Evolutionary conservation across 2,113 vertebrate species (phyloP).

Genomic region (Oncorhynchus nerka): DNA sequence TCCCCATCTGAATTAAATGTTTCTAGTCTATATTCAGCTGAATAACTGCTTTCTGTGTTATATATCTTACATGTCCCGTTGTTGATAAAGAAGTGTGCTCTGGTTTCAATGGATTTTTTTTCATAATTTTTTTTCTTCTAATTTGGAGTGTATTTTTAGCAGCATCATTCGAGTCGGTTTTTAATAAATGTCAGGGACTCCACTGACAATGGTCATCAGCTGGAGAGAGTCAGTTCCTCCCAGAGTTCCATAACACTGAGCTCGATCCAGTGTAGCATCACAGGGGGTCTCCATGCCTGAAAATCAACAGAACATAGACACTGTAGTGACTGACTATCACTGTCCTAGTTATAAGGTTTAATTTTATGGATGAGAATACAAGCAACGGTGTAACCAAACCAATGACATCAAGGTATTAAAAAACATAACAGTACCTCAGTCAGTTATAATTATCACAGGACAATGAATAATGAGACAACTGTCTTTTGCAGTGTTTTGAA

Average conservation of each 20-base stretch:
- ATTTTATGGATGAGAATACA: fast-evolving
- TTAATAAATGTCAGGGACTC: too few species aligned
- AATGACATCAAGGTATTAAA: too few species aligned
- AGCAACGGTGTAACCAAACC: too few species aligned
- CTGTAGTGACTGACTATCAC: too few species aligned
- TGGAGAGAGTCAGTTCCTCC: too few species aligned
- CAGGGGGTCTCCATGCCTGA: too few species aligned
- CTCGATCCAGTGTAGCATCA: too few species aligned
- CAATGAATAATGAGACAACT: fast-evolving
- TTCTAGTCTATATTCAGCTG: background rate
- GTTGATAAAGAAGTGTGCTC: conserved; percentile 10
- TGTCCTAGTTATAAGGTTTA: fast-evolving
- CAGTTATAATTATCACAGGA: background rate
- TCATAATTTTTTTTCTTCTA: fast-evolving
- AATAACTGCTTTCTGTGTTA: conserved; percentile 26
- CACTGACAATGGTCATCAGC: too few species aligned
- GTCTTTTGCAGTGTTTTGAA: background rate
- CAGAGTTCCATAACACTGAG: too few species aligned
- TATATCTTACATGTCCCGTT: conserved; percentile 41
- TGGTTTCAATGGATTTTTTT: background rate
- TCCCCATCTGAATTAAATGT: fast-evolving
- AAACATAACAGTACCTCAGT: background rate
- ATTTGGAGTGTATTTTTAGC: too few species aligned
- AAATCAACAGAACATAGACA: too few species aligned
- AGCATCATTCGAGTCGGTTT: too few species aligned